Evolutionary conservation across 1,140 invertebrate species (phyloP).

Genomic region (Parasteatoda tepidariorum): DNA sequence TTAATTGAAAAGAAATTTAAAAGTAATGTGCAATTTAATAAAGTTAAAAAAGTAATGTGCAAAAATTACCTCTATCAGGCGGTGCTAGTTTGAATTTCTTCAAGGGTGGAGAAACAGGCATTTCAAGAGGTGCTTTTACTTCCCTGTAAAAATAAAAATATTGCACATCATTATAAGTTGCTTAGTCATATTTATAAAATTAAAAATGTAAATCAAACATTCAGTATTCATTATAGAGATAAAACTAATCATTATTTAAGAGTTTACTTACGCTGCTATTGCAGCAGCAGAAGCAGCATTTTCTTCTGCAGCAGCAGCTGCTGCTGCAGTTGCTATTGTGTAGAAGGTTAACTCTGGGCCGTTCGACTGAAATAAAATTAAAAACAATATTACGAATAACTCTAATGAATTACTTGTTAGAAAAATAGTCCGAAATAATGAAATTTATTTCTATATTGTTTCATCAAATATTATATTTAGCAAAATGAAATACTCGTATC

Average conservation of each 20-base stretch:
- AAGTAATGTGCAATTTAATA: too few relatives aligned
- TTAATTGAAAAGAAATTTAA: too few relatives aligned
- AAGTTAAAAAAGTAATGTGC: too few relatives aligned
- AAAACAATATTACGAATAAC: not conserved
- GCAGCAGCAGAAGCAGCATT: not conserved
- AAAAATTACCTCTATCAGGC: conserved; percentile 75
- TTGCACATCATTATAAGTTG: too few relatives aligned
- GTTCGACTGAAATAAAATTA: conserved; percentile 31
- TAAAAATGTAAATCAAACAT: not conserved
- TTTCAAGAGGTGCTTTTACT: conserved; percentile 63
- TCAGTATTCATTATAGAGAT: not conserved
- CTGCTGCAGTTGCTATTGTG: conserved; percentile 24
- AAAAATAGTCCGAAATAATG: too few relatives aligned
- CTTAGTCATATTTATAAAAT: too few relatives aligned
- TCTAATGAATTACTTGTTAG: too few relatives aligned
- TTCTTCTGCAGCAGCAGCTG: conserved; percentile 5
- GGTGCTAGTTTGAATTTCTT: conserved; percentile 74
- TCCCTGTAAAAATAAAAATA: conserved; percentile 5
- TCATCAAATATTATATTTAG: too few relatives aligned
- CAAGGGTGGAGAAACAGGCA: conserved; percentile 63
- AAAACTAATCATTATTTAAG: not conserved
- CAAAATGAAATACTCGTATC: too few relatives aligned
- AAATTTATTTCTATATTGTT: too few relatives aligned
- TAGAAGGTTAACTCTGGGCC: conserved; percentile 49
- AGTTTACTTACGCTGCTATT: conserved; percentile 16